Conservation (phyloP, 2,113 vertebrate genomes). For the Zapus hudsonius region DNA sequence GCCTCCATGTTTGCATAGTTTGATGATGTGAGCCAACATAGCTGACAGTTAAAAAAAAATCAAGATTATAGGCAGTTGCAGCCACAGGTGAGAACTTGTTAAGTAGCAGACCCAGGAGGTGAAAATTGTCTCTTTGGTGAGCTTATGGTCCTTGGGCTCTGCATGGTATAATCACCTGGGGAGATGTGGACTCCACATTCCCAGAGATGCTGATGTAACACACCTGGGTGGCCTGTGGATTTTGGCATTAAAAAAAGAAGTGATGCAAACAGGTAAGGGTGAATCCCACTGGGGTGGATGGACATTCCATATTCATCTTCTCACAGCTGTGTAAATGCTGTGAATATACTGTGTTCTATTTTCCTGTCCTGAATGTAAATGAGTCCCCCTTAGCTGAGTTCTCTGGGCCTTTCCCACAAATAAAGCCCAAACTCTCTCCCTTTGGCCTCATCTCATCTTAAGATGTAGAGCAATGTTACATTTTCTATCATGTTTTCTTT, state of each 20-base stretch:
- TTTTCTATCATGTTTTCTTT: background rate
- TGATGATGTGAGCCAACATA: background rate
- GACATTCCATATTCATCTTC: background rate
- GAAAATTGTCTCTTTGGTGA: background rate
- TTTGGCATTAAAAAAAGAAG: background rate
- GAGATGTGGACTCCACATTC: background rate
- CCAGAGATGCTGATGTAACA: background rate
- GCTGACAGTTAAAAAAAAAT: background rate
- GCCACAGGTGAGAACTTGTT: background rate
- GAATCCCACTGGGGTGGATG: background rate
- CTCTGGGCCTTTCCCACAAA: background rate
- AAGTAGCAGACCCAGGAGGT: background rate
- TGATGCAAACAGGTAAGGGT: background rate
- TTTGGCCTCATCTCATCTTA: background rate
- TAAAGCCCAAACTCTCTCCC: background rate
- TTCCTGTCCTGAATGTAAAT: constrained; percentile 6
- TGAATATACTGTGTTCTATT: background rate
- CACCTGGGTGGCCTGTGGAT: background rate
- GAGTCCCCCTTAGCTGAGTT: background rate
- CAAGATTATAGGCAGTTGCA: background rate
- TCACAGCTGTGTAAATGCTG: background rate
- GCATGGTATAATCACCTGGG: background rate
- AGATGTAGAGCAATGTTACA: background rate
- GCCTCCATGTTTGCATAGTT: background rate
- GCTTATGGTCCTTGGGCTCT: background rate